A percentile compares a stretch with the other conserved stretches of the same genome.
phyloP scores from a whole-genome alignment of 2,888 invertebrate species.

The Hetaerina titia region DNA sequence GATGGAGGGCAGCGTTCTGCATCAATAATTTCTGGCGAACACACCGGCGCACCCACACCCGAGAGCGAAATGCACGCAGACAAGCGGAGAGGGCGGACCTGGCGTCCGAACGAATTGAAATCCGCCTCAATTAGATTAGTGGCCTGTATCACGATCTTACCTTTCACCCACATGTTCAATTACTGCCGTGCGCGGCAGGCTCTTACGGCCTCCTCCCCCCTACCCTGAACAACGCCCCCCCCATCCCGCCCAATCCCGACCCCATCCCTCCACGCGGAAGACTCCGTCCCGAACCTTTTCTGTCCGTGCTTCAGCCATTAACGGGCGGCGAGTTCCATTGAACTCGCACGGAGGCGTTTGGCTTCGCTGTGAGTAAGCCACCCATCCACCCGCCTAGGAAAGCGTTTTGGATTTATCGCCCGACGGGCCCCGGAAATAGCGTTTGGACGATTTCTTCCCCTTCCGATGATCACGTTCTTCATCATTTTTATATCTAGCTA shows the following conservation, averaged over 20 bases:
- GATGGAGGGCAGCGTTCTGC: neutral
- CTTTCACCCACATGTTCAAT: constrained; percentile 43
- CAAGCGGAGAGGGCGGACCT: neutral
- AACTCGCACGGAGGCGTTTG: no score
- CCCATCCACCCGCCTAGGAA: no score
- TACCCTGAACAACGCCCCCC: neutral
- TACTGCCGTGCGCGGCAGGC: neutral
- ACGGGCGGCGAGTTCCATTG: neutral
- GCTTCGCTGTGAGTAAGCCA: no score
- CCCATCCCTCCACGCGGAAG: no score
- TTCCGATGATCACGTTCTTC: no score
- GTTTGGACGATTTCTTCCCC: no score
- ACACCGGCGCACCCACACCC: neutral
- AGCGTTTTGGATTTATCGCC: no score
- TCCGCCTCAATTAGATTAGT: constrained; percentile 57
- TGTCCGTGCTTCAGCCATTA: neutral
- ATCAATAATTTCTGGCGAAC: constrained; percentile 47
- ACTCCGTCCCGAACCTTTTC: no score
- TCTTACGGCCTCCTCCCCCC: neutral
- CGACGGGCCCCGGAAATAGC: no score
- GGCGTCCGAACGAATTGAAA: neutral
- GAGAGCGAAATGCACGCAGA: neutral
- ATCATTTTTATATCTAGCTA: no score
- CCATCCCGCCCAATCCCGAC: neutral
- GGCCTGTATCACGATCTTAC: constrained; percentile 29